Evolutionary conservation across 2,797 vertebrate genomes (phyloP).

Genomic region (Agapornis canus): DNA sequence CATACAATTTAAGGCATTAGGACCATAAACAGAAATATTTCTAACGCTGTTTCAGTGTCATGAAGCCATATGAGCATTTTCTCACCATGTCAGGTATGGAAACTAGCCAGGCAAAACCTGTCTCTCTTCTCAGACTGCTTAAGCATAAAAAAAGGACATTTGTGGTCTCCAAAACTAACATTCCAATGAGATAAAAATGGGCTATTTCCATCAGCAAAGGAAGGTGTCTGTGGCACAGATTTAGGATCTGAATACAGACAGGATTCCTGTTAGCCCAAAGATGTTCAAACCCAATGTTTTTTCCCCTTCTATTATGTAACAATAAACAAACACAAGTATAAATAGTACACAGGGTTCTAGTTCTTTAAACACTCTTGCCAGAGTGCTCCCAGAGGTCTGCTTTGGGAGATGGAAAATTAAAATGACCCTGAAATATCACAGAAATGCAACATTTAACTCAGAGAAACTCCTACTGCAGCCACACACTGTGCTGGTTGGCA

Average conservation of each 20-base stretch:
- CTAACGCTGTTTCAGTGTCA: background rate
- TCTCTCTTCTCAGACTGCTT: background rate
- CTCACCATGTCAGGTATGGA: background rate
- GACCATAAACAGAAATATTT: background rate
- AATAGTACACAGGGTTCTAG: background rate
- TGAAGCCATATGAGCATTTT: background rate
- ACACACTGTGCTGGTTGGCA: background rate
- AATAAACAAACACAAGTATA: background rate
- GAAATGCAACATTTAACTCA: background rate
- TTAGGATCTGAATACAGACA: background rate
- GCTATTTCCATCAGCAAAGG: background rate
- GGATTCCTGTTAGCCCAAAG: background rate
- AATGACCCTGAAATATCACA: background rate
- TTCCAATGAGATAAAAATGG: background rate
- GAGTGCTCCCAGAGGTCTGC: background rate
- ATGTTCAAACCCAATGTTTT: background rate
- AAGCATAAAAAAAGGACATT: background rate
- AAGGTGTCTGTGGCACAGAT: background rate
- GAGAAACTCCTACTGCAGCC: background rate
- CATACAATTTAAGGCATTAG: background rate
- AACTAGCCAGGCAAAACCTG: background rate
- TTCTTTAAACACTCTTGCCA: background rate
- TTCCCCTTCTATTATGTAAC: background rate
- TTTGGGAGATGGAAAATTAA: background rate
- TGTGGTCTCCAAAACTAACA: background rate